Percentiles rank a stretch among this genome's conserved stretches.
phyloP scores from a whole-genome alignment of 2,888 invertebrate species.

The Frankliniella fusca region DNA sequence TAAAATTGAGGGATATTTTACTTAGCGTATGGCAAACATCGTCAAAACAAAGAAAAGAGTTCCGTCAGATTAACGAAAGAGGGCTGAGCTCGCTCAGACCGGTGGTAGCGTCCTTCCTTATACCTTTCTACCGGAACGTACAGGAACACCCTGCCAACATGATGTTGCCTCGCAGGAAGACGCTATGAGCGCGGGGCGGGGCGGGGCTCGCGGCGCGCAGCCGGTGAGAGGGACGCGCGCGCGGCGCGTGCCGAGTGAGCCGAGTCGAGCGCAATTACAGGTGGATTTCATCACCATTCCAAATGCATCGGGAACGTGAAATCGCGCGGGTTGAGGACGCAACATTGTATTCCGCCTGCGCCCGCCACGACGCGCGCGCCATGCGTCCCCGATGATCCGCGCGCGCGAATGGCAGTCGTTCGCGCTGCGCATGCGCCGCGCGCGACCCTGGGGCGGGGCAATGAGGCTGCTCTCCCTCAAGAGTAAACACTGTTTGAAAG shows the following conservation, averaged over 20 bases:
- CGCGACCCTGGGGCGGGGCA: background rate
- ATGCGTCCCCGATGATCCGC: background rate
- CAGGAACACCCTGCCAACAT: too few species aligned
- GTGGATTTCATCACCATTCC: conserved; percentile 20
- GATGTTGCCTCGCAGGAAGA: too few species aligned
- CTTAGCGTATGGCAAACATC: too few species aligned
- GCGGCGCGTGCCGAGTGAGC: background rate
- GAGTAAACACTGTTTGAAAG: too few species aligned
- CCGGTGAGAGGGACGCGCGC: background rate
- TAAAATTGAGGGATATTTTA: too few species aligned
- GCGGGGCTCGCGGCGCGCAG: background rate
- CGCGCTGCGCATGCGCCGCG: background rate
- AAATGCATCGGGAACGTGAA: background rate
- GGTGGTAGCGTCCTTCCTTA: too few species aligned
- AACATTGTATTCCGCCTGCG: conserved; percentile 3
- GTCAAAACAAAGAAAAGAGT: too few species aligned
- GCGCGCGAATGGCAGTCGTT: background rate
- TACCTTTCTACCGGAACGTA: too few species aligned
- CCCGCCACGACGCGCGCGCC: background rate
- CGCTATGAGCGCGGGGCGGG: too few species aligned
- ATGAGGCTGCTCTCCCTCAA: background rate
- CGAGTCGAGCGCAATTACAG: background rate
- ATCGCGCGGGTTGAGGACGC: background rate
- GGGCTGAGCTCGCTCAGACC: too few species aligned
- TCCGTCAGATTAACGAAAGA: too few species aligned